Percentiles rank a stretch among this genome's conserved stretches.
These are phyloP conservation scores for Opisthograptis luteolata DNA, from an alignment of 2,888 invertebrate species.

Conservation along the genomic window DNA sequence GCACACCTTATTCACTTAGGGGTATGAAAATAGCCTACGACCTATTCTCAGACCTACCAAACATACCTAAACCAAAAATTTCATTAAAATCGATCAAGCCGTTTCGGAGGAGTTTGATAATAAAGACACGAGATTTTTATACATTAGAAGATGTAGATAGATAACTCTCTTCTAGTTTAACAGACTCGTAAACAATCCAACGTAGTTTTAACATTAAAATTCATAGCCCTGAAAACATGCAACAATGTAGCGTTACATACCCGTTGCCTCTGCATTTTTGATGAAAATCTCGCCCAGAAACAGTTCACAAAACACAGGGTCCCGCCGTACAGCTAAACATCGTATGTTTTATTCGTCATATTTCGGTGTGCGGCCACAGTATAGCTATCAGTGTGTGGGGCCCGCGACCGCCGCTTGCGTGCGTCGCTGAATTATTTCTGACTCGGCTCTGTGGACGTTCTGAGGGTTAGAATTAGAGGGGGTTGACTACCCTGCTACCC, in stretches of 20 bases:
- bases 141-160: neutral
- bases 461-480: constrained; percentile 1
- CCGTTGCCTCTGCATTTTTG: constrained; percentile 27
- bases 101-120: too few relatives aligned
- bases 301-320: constrained; percentile 22
- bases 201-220: neutral
- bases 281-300: constrained; percentile 16
- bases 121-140: too few relatives aligned
- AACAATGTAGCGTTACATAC: constrained; percentile 4
- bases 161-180: neutral
- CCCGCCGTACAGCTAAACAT: constrained; percentile 22
- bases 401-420: constrained; percentile 21
- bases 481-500: neutral
- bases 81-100: too few relatives aligned
- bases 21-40: too few relatives aligned
- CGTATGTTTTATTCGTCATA: constrained; percentile 29
- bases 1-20: too few relatives aligned
- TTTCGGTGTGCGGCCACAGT: neutral
- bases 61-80: too few relatives aligned
- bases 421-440: constrained; percentile 20
- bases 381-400: neutral
- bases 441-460: constrained; percentile 6
- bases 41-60: too few relatives aligned
- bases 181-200: neutral
- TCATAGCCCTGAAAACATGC: neutral